Evolutionary conservation across 2,888 invertebrate species (phyloP), one percentile per base, ranked within the genome.

Genomic region (Mimumesa dahlbomi): DNA sequence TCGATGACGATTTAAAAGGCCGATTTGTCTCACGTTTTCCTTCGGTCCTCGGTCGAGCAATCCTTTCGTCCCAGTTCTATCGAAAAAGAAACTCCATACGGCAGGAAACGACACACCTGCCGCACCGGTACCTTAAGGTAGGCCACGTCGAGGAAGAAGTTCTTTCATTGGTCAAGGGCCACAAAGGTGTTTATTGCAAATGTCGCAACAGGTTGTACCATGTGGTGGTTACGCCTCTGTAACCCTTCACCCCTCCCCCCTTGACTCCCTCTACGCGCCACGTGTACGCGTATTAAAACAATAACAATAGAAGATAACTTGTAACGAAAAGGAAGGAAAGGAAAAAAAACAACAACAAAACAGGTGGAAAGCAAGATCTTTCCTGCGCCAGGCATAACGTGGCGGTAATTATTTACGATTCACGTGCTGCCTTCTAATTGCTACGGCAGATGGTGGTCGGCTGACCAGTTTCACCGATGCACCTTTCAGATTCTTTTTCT

Each of bases 391-490:
- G 18, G 52, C 42, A 25, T 25, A 7, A 7, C 25, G 25, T 31
- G 25, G 38, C 16, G 22, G n/a, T n/a, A n/a, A 29, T 36, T 40
- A n/a, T 54, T 57, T 53, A 49, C 48, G 74, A 57, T 69, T 77
- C 81, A 71, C 75, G 77, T 76, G 76, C 74, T 66, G 63, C 50
- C 58, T 45, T 66, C 65, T 82, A 82, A 76, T 81, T 80, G 73
- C 76, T 58, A 54, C 72, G 71, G 74, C 83, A 83, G 82, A 77
- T 82, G 78, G 71, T 49, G n/a, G n/a, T n/a, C 61, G 59, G 46
- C 65, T 38, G 61, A 36, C 14, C 56, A 53, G 70, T 65, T 21
- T 53, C 56, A 52, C 11, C 45, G 34, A 56, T 25, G 31, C 52
- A 29, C 21, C 34, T 18, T 49, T 5, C 5, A 16, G 16, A 40